Conservation (phyloP, 2,888 invertebrate genomes). For the Zygaena filipendulae region DNA sequence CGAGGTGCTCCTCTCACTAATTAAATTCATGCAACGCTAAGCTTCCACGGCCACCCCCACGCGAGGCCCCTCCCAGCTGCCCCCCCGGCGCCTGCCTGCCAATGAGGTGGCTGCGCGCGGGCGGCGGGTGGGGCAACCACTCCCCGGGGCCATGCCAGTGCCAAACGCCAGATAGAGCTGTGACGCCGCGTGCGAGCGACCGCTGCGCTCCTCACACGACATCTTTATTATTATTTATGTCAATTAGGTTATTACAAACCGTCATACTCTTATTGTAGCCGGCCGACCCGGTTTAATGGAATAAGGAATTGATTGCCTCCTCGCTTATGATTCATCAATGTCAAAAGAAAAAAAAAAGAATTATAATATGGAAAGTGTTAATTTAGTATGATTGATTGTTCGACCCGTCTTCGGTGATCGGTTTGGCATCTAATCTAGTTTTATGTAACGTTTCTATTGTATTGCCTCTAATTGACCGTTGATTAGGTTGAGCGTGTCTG, state of each 20-base stretch:
- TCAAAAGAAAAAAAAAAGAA: no score
- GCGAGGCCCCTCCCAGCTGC: slow-evolving; percentile 26
- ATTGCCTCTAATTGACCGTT: no score
- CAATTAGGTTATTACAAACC: slow-evolving; percentile 64
- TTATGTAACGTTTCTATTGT: slow-evolving; percentile 51
- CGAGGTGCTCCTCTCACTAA: slow-evolving; percentile 66
- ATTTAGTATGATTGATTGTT: slow-evolving; percentile 65
- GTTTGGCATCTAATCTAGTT: slow-evolving; percentile 48
- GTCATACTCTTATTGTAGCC: slow-evolving; percentile 43
- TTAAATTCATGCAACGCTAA: slow-evolving; percentile 69
- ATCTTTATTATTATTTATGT: slow-evolving; percentile 70
- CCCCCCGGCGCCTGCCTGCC: slow-evolving; percentile 26
- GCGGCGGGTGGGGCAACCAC: slow-evolving; percentile 26
- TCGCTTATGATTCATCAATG: slow-evolving; percentile 67
- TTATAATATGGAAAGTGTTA: slow-evolving; percentile 62
- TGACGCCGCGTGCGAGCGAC: slow-evolving; percentile 61
- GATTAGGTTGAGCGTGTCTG: no score
- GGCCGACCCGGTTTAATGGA: slow-evolving; percentile 68
- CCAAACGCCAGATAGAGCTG: slow-evolving; percentile 63
- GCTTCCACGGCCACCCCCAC: slow-evolving; percentile 41
- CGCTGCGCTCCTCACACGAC: slow-evolving; percentile 65
- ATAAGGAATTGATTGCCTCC: slow-evolving; percentile 68
- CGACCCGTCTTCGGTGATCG: slow-evolving; percentile 43
- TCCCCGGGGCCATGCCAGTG: slow-evolving; percentile 53
- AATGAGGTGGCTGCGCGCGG: slow-evolving; percentile 27